Evolutionary conservation across 2,797 vertebrate genomes (phyloP).

Genomic region (Austrolebias charrua): DNA sequence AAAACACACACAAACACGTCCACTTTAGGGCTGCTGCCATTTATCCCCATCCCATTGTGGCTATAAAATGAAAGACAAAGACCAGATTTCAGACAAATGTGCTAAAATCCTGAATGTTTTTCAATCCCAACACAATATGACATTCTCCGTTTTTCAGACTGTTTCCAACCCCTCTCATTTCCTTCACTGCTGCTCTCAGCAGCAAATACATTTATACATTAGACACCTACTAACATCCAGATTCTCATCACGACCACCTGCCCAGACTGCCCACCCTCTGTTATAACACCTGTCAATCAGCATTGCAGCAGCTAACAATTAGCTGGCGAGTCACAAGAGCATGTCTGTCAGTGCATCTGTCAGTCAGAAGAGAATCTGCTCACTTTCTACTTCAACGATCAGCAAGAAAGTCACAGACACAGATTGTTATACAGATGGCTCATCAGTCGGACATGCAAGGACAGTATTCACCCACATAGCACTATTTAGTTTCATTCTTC

Average conservation of each 20-base stretch:
- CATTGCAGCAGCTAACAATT: constrained; percentile 28
- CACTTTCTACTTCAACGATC: constrained; percentile 17
- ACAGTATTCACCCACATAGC: constrained; percentile 9
- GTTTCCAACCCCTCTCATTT: neutral
- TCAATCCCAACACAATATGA: neutral
- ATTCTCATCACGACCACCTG: constrained; percentile 18
- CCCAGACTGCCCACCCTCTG: constrained; percentile 45
- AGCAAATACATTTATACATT: constrained; percentile 15
- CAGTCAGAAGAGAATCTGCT: constrained; percentile 17
- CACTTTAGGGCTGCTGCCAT: constrained; percentile 31
- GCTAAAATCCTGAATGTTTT: constrained; percentile 20
- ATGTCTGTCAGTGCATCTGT: constrained; percentile 44
- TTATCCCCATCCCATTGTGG: constrained; percentile 20
- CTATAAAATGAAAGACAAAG: constrained; percentile 52
- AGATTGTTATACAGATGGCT: constrained; percentile 41
- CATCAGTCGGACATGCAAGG: constrained; percentile 21
- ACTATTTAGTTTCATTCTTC: constrained; percentile 5
- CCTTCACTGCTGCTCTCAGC: constrained; percentile 30
- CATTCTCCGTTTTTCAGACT: constrained; percentile 14
- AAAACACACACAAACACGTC: constrained; percentile 10
- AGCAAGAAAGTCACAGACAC: constrained; percentile 47
- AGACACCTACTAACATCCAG: constrained; percentile 17
- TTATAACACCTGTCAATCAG: constrained; percentile 59
- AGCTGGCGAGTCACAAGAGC: constrained; percentile 49
- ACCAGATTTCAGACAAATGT: constrained; percentile 22